Conservation (phyloP, 2,113 vertebrate species). For the Catagonus wagneri region DNA sequence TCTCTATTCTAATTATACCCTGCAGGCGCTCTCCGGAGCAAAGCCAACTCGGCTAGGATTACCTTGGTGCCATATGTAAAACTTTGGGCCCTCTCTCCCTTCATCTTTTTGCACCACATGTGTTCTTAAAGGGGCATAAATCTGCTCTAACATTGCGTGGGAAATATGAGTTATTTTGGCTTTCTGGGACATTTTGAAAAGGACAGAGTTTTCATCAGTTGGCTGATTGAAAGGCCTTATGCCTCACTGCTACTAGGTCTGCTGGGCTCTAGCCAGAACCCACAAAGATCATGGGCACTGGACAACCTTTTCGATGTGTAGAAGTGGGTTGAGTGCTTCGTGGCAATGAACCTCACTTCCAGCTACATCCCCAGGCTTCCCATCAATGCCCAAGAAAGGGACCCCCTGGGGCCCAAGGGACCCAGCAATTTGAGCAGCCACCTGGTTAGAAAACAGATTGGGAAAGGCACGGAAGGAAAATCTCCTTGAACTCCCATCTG, state of each 20-base stretch:
- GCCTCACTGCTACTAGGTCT: conserved; percentile 32
- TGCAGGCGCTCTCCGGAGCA: conserved; percentile 65
- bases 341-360: background rate
- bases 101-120: conserved; percentile 68
- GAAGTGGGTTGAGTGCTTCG: background rate
- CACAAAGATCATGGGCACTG: background rate
- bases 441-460: background rate
- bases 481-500: background rate
- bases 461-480: background rate
- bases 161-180: conserved; percentile 66
- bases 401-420: background rate
- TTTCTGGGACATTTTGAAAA: conserved; percentile 53
- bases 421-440: background rate
- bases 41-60: conserved; percentile 73
- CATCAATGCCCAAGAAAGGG: background rate
- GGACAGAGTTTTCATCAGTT: conserved; percentile 67
- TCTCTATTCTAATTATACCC: conserved; percentile 61
- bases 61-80: conserved; percentile 80
- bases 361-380: background rate
- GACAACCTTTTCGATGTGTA: background rate
- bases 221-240: conserved; percentile 31
- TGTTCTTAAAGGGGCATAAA: conserved; percentile 69
- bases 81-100: conserved; percentile 59
- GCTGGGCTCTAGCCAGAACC: background rate
- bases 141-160: conserved; percentile 15